These are phyloP conservation scores for Phasia obesa DNA, from an alignment of 2,888 invertebrate species.

Conservation along the genomic window DNA sequence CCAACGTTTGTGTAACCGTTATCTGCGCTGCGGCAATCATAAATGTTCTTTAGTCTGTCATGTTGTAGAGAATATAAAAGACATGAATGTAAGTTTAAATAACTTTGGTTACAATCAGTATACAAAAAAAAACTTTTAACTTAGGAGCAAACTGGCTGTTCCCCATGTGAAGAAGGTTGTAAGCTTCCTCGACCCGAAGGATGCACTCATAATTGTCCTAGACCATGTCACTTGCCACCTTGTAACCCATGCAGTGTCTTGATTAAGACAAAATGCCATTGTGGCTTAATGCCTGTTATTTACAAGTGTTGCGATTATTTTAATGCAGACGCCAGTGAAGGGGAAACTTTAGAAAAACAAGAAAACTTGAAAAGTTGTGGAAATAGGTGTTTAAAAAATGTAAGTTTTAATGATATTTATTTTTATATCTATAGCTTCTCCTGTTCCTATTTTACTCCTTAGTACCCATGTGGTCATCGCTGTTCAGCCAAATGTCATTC, in stretches of 20 bases:
- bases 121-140: neutral
- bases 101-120: no score
- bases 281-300: conserved; percentile 89
- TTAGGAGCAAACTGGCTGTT: conserved; percentile 84
- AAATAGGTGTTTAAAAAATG: conserved; percentile 92
- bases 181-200: conserved; percentile 86
- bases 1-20: conserved; percentile 88
- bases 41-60: conserved; percentile 89
- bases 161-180: conserved; percentile 85
- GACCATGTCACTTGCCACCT: conserved; percentile 87
- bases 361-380: conserved; percentile 85
- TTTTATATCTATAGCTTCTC: no score
- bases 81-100: conserved; percentile 81
- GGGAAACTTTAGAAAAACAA: conserved; percentile 78
- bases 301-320: conserved; percentile 88
- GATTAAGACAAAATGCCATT: conserved; percentile 90
- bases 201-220: conserved; percentile 89
- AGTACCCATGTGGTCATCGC: conserved; percentile 93
- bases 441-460: no score
- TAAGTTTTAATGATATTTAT: no score
- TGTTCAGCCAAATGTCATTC: conserved; percentile 89
- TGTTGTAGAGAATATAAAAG: conserved; percentile 83
- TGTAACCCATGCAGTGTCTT: conserved; percentile 90
- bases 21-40: conserved; percentile 91
- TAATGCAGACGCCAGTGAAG: conserved; percentile 82